Conservation (phyloP, 2,888 invertebrate genomes). For the Pandemis corylana region DNA sequence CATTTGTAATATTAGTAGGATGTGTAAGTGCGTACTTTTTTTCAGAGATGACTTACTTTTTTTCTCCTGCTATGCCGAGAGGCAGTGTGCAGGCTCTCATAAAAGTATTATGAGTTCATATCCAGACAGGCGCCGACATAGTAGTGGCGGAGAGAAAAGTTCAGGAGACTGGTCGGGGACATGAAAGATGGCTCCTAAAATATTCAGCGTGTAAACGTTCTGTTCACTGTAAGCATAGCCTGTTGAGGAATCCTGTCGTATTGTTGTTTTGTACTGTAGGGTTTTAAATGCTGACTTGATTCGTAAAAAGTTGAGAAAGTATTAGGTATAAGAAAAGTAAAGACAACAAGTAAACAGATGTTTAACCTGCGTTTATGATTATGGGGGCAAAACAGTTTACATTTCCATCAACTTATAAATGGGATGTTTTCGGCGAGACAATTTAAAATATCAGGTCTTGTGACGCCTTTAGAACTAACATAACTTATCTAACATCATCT, state of each 20-base stretch:
- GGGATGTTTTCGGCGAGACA: too few relatives aligned
- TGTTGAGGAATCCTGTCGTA: not conserved
- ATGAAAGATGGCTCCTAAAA: not conserved
- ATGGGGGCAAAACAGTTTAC: too few relatives aligned
- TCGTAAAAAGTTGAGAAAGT: too few relatives aligned
- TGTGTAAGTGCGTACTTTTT: not conserved
- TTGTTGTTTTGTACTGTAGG: not conserved
- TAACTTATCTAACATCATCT: too few relatives aligned
- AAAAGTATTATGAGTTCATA: conserved; percentile 83
- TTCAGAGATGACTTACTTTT: conserved; percentile 3
- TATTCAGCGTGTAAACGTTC: conserved; percentile 2
- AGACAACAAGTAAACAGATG: too few relatives aligned
- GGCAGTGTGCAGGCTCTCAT: conserved; percentile 63
- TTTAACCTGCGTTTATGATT: too few relatives aligned
- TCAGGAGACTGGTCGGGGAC: not conserved
- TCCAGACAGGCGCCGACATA: conserved; percentile 60
- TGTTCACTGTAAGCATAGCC: not conserved
- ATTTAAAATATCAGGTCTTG: too few relatives aligned
- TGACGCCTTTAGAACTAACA: too few relatives aligned
- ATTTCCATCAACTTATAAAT: too few relatives aligned
- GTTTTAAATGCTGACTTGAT: too few relatives aligned
- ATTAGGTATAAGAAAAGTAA: too few relatives aligned
- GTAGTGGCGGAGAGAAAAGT: conserved; percentile 39
- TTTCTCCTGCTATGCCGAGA: conserved; percentile 9
- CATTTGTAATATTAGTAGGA: too few relatives aligned